A percentile compares a stretch with the other conserved stretches of the same genome.
phyloP scores from a whole-genome alignment of 2,113 vertebrate species.

The Perca flavescens region DNA sequence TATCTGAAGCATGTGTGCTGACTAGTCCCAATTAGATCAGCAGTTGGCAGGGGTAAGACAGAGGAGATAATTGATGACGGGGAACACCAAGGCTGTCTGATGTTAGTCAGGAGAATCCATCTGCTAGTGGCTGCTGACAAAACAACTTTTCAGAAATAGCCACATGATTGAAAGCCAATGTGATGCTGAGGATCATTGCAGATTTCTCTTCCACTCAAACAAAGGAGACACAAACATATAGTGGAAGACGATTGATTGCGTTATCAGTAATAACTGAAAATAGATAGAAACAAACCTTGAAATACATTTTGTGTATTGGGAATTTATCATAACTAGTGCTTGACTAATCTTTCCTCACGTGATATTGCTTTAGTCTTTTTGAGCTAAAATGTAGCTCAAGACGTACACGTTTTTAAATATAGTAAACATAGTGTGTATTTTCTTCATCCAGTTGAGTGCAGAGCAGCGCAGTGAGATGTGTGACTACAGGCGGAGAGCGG shows the following conservation, averaged over 20 bases:
- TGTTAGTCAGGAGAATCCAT: conserved; percentile 43
- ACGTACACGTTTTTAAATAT: background rate
- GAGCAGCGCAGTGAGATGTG: conserved; percentile 89
- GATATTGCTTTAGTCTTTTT: background rate
- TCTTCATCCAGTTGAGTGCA: conserved; percentile 84
- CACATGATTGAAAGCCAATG: conserved; percentile 16
- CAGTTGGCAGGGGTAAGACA: conserved; percentile 33
- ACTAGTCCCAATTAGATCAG: conserved; percentile 39
- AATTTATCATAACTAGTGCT: background rate
- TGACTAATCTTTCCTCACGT: background rate
- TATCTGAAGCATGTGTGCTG: background rate
- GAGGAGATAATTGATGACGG: conserved; percentile 20
- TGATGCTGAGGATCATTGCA: background rate
- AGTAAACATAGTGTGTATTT: background rate
- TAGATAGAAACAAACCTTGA: conserved; percentile 1
- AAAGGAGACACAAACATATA: background rate
- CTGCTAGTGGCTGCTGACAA: conserved; percentile 44
- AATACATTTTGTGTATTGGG: background rate
- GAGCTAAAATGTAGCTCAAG: background rate
- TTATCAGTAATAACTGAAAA: background rate
- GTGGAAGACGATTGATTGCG: background rate
- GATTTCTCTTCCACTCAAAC: background rate
- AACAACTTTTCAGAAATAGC: conserved; percentile 25
- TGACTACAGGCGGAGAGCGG: conserved; percentile 86
- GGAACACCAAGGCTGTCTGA: conserved; percentile 36